phyloP scores from a whole-genome alignment of 2,113 vertebrate species.

The Prunella himalayana region DNA sequence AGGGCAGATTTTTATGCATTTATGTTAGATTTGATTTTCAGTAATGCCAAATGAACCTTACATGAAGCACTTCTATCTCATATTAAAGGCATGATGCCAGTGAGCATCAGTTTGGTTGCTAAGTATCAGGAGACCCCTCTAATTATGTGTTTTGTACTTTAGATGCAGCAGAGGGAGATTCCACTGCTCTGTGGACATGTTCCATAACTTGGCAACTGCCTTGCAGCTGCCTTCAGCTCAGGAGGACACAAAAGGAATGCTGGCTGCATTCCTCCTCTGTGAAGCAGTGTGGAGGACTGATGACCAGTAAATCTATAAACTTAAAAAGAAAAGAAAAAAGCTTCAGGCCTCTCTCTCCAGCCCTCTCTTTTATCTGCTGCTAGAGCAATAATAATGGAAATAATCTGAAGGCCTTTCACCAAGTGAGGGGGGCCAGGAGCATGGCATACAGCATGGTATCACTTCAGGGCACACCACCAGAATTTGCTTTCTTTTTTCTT shows the following conservation, averaged over 20 bases:
- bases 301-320: background rate
- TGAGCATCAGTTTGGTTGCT: conserved; percentile 55
- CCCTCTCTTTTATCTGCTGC: background rate
- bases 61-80: conserved; percentile 47
- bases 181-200: background rate
- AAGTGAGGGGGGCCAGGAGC: background rate
- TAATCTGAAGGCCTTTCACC: background rate
- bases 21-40: conserved; percentile 61
- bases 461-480: background rate
- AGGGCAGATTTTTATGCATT: conserved; percentile 54
- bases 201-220: conserved; percentile 59
- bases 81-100: conserved; percentile 64
- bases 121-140: conserved; percentile 56
- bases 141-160: conserved; percentile 60
- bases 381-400: background rate
- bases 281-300: background rate
- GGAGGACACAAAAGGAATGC: background rate
- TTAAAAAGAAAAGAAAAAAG: background rate
- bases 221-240: background rate
- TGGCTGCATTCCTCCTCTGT: background rate
- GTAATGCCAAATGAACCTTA: conserved; percentile 57
- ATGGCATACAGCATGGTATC: accelerated
- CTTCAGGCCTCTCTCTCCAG: background rate
- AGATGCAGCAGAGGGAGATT: conserved; percentile 57
- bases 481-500: background rate